Base-by-base conservation (phyloP, 2,797 vertebrate species). In the Oryzias dopingdopingensis region DNA sequence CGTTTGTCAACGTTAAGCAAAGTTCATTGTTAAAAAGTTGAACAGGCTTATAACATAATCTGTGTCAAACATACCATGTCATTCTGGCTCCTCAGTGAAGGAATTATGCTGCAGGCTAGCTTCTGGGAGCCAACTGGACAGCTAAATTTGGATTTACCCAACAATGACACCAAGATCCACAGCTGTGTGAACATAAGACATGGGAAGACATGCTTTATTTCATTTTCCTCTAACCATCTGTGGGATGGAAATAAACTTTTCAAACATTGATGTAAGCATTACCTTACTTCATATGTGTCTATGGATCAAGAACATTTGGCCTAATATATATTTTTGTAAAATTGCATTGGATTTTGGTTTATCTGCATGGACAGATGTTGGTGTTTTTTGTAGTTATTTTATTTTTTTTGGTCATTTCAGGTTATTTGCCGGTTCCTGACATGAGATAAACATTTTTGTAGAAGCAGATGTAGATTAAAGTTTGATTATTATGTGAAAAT, bases 141-240 rank as follows among this genome's bases (percentile, higher is more conserved):
- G 83, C 81, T 76, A 82, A 68, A 78, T 87, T 84, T 86, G 79
- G 83, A 86, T 83, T 84, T 77, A 55, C 54, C 76, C 72, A 79
- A 86, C 83, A 87, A 85, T 82, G 74, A 81, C 82, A 81, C 77
- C 65, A 54, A 65, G 68, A 83, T 79, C 59, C 77, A 80, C 85
- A 89, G 85, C 83, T 87, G 88, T 85, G 81, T 83, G 76, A 85
- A 83, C 82, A 84, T 86, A 84, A 82, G 78, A 77, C 72, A 71
- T 62, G 65, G 72, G 67, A 73, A 77, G 70, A 77, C 67, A 59
- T 66, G 59, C 57, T 71, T 72, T 80, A 72, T 68, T 84, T 84
- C 56, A 77, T 76, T 80, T 82, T 79, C 71, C 49, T 53, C 54
- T 67, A 77, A 66, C 80, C 82, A 83, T 86, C 83, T 84, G 76